A percentile compares a stretch with the other conserved stretches of the same genome.
These are phyloP conservation scores for Dryobotodes eremita DNA, from an alignment of 2,888 invertebrate species.

Conservation along the genomic window DNA sequence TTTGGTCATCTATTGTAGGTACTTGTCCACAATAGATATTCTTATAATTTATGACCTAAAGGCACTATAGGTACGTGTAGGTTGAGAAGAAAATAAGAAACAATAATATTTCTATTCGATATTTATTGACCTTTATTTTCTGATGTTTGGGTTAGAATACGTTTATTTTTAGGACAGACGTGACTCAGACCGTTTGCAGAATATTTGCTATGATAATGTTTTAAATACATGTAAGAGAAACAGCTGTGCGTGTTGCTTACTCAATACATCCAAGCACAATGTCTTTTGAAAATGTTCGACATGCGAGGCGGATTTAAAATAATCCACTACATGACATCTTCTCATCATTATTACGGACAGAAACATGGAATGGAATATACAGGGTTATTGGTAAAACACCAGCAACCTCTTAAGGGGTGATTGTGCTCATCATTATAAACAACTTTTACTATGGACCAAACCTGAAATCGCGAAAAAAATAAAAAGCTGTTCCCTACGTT, in stretches of 20 bases:
- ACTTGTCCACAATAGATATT: conserved; percentile 12
- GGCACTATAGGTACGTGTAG: neutral
- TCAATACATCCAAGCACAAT: conserved; percentile 2
- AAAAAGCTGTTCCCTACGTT: too few species aligned
- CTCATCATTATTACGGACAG: too few species aligned
- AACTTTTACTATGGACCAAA: too few species aligned
- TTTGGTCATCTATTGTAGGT: conserved; percentile 12
- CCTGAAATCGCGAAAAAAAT: too few species aligned
- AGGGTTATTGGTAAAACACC: too few species aligned
- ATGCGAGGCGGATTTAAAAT: too few species aligned
- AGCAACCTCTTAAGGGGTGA: too few species aligned
- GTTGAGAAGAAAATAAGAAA: neutral
- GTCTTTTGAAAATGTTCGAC: too few species aligned
- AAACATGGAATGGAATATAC: too few species aligned
- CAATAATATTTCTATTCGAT: neutral
- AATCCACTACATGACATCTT: too few species aligned
- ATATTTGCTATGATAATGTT: conserved; percentile 40
- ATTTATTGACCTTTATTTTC: conserved; percentile 23
- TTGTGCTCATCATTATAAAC: too few species aligned
- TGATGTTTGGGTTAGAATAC: conserved; percentile 15
- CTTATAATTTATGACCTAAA: conserved; percentile 3
- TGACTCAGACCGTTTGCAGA: conserved; percentile 36
- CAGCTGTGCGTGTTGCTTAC: conserved; percentile 20
- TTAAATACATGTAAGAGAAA: conserved; percentile 26
- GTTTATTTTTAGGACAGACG: conserved; percentile 28